Percentiles rank a stretch among this genome's conserved stretches.
Conservation (phyloP, 2,113 vertebrate genomes). For the Cryptomyrus ogoouensis region DNA sequence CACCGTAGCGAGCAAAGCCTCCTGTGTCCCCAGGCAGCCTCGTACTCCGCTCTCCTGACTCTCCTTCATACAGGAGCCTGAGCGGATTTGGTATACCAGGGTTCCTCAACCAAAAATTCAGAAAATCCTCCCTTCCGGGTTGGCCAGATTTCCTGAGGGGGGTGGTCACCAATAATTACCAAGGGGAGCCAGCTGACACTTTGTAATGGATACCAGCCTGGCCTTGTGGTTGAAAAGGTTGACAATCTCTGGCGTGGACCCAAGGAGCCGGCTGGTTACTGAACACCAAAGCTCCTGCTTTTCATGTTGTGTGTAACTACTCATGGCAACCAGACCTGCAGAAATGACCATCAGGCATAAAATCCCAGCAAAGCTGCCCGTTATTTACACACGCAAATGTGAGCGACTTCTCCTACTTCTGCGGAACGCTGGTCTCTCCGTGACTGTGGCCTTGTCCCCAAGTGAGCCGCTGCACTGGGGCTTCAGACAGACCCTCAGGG, state of each 20-base stretch:
- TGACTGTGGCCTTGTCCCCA: too few relatives aligned
- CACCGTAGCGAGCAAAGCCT: neutral
- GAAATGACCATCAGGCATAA: neutral
- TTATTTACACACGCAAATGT: neutral
- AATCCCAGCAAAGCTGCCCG: neutral
- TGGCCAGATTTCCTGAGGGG: neutral
- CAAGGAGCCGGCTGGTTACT: neutral
- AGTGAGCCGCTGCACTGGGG: neutral
- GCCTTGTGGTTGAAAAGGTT: neutral
- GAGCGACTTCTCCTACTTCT: neutral
- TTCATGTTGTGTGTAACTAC: neutral
- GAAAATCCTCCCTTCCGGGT: neutral
- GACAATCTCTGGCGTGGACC: neutral
- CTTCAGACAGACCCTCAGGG: neutral
- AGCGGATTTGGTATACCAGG: neutral
- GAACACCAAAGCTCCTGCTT: neutral
- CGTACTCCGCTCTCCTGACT: neutral
- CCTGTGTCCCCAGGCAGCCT: neutral
- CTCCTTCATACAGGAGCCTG: neutral
- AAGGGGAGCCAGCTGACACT: neutral
- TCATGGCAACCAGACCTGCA: neutral
- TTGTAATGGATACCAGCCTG: neutral
- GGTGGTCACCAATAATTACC: neutral
- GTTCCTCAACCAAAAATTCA: neutral
- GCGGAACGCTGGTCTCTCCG: neutral